These are phyloP conservation scores for Hippasteria phrygiana DNA, from an alignment of 53 echinoderm and acorn worm genomes.

Conservation along the genomic window DNA sequence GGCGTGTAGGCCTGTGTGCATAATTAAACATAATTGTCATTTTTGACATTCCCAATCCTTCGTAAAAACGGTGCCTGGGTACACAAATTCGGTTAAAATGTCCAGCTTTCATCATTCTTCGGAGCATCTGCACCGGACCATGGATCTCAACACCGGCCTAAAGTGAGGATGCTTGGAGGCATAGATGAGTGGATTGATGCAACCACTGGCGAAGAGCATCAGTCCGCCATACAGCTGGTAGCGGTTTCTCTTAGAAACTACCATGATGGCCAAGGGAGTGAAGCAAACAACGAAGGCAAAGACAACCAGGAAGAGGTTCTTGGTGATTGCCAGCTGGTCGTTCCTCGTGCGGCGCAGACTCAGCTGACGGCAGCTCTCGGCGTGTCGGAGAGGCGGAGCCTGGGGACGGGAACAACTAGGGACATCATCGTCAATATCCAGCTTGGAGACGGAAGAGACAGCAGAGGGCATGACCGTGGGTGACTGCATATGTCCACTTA, in stretches of 20 bases:
- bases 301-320: constrained; percentile 50
- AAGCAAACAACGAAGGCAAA: constrained; percentile 33
- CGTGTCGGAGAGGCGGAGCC: constrained; percentile 8
- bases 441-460: background rate
- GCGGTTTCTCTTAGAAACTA: constrained; percentile 24
- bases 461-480: background rate
- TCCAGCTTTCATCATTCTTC: background rate
- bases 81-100: background rate
- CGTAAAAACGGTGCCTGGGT: too few relatives aligned
- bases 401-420: background rate
- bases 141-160: constrained; percentile 1
- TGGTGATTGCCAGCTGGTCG: constrained; percentile 47
- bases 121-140: constrained; percentile 24
- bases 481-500: background rate
- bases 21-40: too few relatives aligned
- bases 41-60: too few relatives aligned
- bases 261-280: constrained; percentile 31
- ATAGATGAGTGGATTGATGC: constrained; percentile 36
- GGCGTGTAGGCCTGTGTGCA: too few relatives aligned
- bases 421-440: background rate
- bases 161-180: constrained; percentile 43
- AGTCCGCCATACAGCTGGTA: constrained; percentile 49
- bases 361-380: constrained; percentile 1
- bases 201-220: background rate
- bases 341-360: background rate